Evolutionary conservation across 2,888 invertebrate genomes (phyloP).

Genomic region (Panopea generosa): DNA sequence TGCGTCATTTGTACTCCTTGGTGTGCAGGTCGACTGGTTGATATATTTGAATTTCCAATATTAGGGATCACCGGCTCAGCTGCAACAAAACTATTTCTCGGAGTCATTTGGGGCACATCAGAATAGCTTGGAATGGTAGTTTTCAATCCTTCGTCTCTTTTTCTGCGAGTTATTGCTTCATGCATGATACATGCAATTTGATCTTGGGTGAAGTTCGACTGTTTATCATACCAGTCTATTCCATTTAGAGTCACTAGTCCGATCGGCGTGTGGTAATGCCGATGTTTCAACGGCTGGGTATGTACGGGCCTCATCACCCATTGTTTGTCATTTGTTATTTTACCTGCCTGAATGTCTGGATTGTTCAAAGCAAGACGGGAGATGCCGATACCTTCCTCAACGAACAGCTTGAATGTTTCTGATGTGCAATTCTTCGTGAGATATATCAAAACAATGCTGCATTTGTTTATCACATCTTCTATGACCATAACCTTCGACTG

Average conservation of each 20-base stretch:
- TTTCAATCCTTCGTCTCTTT: slow-evolving; percentile 2
- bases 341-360: background rate
- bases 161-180: slow-evolving; percentile 25
- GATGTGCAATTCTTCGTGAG: slow-evolving; percentile 36
- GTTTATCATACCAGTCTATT: slow-evolving; percentile 57
- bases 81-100: too few species aligned
- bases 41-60: too few species aligned
- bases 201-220: slow-evolving; percentile 14
- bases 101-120: too few species aligned
- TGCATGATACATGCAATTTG: slow-evolving; percentile 18
- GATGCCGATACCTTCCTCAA: slow-evolving; percentile 50
- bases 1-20: background rate
- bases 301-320: slow-evolving; percentile 58
- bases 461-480: slow-evolving; percentile 45
- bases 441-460: slow-evolving; percentile 51
- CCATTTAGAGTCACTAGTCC: slow-evolving; percentile 47
- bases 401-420: slow-evolving; percentile 26
- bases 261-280: slow-evolving; percentile 40
- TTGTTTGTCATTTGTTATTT: background rate
- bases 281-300: slow-evolving; percentile 22
- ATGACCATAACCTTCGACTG: slow-evolving; percentile 45
- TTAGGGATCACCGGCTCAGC: too few species aligned
- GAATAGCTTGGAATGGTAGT: too few species aligned
- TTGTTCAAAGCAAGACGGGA: slow-evolving; percentile 31
- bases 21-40: background rate